A percentile compares a stretch with the other conserved stretches of the same genome.
Evolutionary conservation across 2,797 vertebrate species (phyloP).

Genomic region (Huso huso): DNA sequence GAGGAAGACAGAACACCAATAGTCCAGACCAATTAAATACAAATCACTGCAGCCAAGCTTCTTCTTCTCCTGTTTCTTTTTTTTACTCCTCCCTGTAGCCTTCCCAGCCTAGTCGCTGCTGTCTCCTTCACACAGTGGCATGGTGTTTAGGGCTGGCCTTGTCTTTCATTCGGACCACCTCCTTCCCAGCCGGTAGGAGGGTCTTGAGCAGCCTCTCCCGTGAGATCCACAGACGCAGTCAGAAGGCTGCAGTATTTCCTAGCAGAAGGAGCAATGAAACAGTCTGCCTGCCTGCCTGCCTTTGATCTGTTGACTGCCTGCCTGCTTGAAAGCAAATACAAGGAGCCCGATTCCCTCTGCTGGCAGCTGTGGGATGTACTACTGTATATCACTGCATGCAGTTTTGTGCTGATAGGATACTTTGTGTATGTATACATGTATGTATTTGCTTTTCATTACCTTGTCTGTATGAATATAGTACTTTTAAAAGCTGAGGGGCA

Average conservation of each 20-base stretch:
- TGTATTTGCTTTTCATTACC: no score
- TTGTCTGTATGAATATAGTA: no score
- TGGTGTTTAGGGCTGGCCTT: slow-evolving; percentile 53
- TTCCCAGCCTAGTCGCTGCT: slow-evolving; percentile 57
- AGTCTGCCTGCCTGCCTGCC: slow-evolving; percentile 28
- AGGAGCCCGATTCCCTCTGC: slow-evolving; percentile 66
- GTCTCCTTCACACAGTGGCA: slow-evolving; percentile 61
- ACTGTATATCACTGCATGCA: slow-evolving; percentile 8
- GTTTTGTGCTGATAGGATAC: no score
- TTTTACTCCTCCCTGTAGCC: slow-evolving; percentile 33
- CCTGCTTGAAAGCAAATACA: slow-evolving; percentile 40
- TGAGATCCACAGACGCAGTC: slow-evolving; percentile 53
- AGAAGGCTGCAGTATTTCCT: slow-evolving; percentile 61
- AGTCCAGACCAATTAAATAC: slow-evolving; percentile 6
- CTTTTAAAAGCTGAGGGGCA: no score
- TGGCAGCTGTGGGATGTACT: slow-evolving; percentile 42
- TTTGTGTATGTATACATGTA: no score
- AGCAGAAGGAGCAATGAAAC: slow-evolving; percentile 32
- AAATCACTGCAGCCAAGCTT: slow-evolving; percentile 42
- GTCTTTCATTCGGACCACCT: slow-evolving; percentile 63
- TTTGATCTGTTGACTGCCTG: slow-evolving; percentile 32
- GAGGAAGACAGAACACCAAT: slow-evolving; percentile 41
- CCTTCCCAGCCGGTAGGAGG: slow-evolving; percentile 61
- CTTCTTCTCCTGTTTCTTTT: slow-evolving; percentile 25
- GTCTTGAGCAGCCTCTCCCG: slow-evolving; percentile 62